Base-by-base conservation (phyloP, 2,113 vertebrate species). In the Solenodon paradoxus region DNA sequence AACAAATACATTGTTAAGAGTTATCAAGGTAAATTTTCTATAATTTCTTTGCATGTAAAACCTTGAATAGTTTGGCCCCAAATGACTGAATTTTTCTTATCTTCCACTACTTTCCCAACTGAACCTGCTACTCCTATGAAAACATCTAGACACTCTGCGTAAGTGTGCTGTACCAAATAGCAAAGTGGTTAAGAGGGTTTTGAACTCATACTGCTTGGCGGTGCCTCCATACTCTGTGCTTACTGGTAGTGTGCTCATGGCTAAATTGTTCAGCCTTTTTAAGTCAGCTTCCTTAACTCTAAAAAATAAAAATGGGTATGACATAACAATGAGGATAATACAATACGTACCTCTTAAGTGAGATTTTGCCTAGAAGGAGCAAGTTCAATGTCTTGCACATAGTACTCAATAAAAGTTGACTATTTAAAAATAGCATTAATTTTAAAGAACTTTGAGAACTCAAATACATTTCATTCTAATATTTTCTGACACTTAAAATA, bases 401-500 rank as follows among this genome's bases (percentile, higher is more conserved):
- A 77, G 64, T n/a, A 74, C 45, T 57, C 16, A 66, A 57, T 63
- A 91, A 72, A 74, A 66, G 7, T 40, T n/a, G 2, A 74, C 74
- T 78, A 51, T 13, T 94, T 88, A 88, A 81, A 69, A 38, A 35
- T 51, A 45, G 5, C 38, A 49, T 74, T 68, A 59, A 55, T 81
- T 71, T 79, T 63, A 82, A 78, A 88, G 32, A 74, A 68, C 42
- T n/a, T 64, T 82, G 40, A 85, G 30, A 82, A 89, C 38, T 74
- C 10, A 92, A 80, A 3, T 15, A 4, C 26, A 78, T 10, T 35
- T 80, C 61, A 32, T 78, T 53, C 42, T 59, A 63, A 75, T 85
- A 49, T 74, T 68, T 91, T 68, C 86, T 92, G 77, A 71, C 38
- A 90, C 17, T 77, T 94, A 53, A 95, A 83, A 90, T 42, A 75